Percentiles rank a stretch among this genome's conserved stretches.
Evolutionary conservation across 2,888 invertebrate genomes (phyloP).

Genomic region (Seira ritae): DNA sequence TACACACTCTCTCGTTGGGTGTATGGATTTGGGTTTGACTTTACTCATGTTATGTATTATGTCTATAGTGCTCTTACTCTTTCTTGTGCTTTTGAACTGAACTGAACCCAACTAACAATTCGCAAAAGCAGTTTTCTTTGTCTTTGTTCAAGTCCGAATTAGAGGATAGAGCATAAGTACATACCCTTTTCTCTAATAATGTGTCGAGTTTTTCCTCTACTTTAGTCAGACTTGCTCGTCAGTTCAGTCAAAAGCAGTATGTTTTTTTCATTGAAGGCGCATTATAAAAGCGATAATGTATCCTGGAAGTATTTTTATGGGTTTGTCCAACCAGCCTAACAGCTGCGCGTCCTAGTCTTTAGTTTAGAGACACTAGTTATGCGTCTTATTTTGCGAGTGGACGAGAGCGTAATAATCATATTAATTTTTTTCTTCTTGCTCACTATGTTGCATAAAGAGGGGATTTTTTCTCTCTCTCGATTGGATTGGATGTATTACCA

Average conservation of each 20-base stretch:
- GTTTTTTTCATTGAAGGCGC: neutral
- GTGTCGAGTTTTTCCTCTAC: too few species aligned
- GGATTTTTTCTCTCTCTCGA: neutral
- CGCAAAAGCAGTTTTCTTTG: neutral
- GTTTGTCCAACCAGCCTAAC: neutral
- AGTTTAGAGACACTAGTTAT: neutral
- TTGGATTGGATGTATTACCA: conserved; percentile 9
- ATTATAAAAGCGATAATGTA: conserved; percentile 16
- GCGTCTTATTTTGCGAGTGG: conserved; percentile 4
- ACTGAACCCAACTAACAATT: neutral
- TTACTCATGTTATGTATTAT: neutral
- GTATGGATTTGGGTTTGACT: neutral
- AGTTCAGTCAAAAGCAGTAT: neutral
- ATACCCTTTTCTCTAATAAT: too few species aligned
- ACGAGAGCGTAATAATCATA: conserved; percentile 4
- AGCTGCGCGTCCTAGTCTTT: neutral
- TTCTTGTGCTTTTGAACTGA: too few species aligned
- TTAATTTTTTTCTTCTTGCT: neutral
- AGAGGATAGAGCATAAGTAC: too few species aligned
- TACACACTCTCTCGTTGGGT: neutral
- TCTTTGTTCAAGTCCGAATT: too few species aligned
- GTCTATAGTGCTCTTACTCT: neutral
- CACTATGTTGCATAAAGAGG: neutral
- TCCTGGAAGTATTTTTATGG: conserved; percentile 18
- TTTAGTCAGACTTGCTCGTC: too few species aligned